A percentile compares a stretch with the other conserved stretches of the same genome.
These are phyloP conservation scores for Dasysyrphus albostriatus DNA, from an alignment of 2,888 invertebrate species.

Conservation along the genomic window DNA sequence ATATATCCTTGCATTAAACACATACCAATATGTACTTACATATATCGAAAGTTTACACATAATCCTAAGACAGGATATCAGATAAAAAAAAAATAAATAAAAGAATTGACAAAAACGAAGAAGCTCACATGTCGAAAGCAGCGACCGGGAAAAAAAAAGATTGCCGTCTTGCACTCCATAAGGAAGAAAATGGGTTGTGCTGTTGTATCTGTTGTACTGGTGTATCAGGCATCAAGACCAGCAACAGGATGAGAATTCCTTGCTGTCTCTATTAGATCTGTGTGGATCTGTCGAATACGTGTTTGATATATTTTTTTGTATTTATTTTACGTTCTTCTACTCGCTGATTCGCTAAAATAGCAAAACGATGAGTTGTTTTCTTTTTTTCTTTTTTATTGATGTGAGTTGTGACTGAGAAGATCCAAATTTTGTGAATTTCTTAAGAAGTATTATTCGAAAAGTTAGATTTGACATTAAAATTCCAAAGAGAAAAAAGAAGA, in stretches of 20 bases:
- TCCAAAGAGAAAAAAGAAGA: no score
- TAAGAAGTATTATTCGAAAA: not conserved
- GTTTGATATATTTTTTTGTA: constrained; percentile 14
- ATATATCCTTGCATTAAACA: not conserved
- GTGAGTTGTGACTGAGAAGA: constrained; percentile 4
- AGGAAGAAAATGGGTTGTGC: not conserved
- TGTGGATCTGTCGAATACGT: constrained; percentile 55
- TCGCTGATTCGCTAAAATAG: constrained; percentile 74
- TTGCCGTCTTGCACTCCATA: constrained; percentile 56
- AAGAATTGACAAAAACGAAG: constrained; percentile 41
- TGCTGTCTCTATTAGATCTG: constrained; percentile 63
- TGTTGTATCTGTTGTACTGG: not conserved
- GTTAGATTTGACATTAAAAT: no score
- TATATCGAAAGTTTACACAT: constrained; percentile 45
- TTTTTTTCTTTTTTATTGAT: constrained; percentile 15
- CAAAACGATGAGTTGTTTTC: constrained; percentile 45
- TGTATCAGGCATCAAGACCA: constrained; percentile 56
- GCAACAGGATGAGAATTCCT: constrained; percentile 70
- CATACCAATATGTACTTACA: no score
- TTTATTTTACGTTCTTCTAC: constrained; percentile 47
- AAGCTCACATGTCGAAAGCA: constrained; percentile 75
- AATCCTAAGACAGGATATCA: constrained; percentile 42
- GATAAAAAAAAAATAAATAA: not conserved
- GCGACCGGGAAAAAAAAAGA: constrained; percentile 67
- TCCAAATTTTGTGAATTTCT: not conserved